Percentiles rank a stretch among this genome's conserved stretches.
phyloP scores from a whole-genome alignment of 2,888 invertebrate genomes.

The Tribolium freemani region DNA sequence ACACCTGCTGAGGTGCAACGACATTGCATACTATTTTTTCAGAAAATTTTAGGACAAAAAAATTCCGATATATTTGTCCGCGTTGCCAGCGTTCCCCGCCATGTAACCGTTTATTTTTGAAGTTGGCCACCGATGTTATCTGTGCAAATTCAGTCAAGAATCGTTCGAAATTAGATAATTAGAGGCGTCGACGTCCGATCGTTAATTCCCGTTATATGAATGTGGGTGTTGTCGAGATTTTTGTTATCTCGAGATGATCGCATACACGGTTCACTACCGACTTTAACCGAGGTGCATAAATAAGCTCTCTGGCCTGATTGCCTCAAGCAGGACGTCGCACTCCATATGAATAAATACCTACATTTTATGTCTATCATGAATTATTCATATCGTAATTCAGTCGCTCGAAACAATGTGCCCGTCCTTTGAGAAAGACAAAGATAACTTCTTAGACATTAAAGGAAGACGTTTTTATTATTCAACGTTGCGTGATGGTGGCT shows the following conservation, averaged over 20 bases:
- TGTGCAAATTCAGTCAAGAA: conserved; percentile 22
- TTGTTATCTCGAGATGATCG: conserved; percentile 22
- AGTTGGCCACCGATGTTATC: conserved; percentile 35
- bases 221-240: conserved; percentile 31
- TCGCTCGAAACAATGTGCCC: conserved; percentile 38
- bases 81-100: conserved; percentile 32
- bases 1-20: conserved; percentile 53
- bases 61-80: not conserved
- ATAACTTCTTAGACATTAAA: conserved; percentile 16
- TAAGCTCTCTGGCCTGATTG: conserved; percentile 33
- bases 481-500: conserved; percentile 30
- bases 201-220: conserved; percentile 26
- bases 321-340: conserved; percentile 41
- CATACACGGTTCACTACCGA: conserved; percentile 31
- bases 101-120: conserved; percentile 41
- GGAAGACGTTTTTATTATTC: conserved; percentile 33
- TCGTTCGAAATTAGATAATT: not conserved
- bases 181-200: not conserved
- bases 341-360: conserved; percentile 42
- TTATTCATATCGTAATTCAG: conserved; percentile 42
- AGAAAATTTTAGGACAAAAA: conserved; percentile 2
- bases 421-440: conserved; percentile 20
- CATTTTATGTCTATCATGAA: conserved; percentile 41
- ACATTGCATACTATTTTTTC: conserved; percentile 32
- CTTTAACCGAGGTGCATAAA: conserved; percentile 26